Base-by-base conservation (phyloP, 1,140 invertebrate genomes). In the Trichomalopsis sarcophagae region DNA sequence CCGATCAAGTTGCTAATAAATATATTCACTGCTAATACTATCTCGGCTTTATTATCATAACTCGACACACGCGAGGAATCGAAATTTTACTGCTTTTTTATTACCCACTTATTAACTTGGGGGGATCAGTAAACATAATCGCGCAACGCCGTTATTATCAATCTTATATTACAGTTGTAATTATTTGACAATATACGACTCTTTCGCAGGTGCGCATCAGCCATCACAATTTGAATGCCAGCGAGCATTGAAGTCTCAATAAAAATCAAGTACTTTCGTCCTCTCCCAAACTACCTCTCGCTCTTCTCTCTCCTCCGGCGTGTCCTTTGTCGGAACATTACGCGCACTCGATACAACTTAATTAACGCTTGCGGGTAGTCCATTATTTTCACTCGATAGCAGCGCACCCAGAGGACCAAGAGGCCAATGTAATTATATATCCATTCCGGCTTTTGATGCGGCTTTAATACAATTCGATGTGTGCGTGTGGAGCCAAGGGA, bases 321-420 rank as follows among this genome's bases (percentile, higher is more conserved):
- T 27, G 21, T 80, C 50, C 62, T 84, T 80, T 74, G 77, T 79
- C 27, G 47, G 77, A 13, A 23, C 50, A 80, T 84, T 80, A 85
- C 81, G 88, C 87, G 88, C 89, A 89, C 88, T 87, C 87, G 88
- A 89, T 90, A 91, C 90, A 91, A 92, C 89, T 90, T 92, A 92
- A 92, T 93, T 92, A 91, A 88, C 89, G 87, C 87, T 86, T 87
- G 84, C 87, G 85, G 40, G 90, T 88, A 90, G 89, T 89, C 89
- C 91, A 91, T 92, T 92, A 93, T 92, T 91, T 92, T 91, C 88
- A 91, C 88, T 89, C 89, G 89, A 91, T 92, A 91, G 87, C 13
- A 44, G 13, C 47, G 40, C 68, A 30, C 40, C 55, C n/a, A 62
- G 6, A n/a, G 55, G 55, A n/a, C 17, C 17, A 84, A 44, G 50